Conservation (phyloP, 1,140 invertebrate genomes). For the Anthonomus grandis region DNA sequence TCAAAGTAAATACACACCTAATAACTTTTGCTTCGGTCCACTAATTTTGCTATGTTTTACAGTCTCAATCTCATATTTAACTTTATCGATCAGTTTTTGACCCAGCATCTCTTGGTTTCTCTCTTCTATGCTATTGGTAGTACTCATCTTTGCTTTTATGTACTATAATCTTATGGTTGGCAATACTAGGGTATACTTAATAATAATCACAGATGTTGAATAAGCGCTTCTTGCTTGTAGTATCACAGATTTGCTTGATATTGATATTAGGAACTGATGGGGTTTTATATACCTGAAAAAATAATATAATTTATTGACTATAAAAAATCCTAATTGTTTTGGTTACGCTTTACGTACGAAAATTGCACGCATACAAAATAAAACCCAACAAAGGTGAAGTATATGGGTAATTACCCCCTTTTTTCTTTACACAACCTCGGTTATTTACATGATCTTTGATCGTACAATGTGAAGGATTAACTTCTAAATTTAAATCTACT, state of each 20-base stretch:
- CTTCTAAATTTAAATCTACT: no score
- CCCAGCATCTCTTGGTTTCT: slow-evolving; percentile 16
- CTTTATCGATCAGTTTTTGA: slow-evolving; percentile 31
- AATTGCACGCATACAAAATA: no score
- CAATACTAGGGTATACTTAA: slow-evolving; percentile 9
- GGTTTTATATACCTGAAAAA: no score
- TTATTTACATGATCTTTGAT: no score
- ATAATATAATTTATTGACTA: no score
- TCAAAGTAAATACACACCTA: slow-evolving; percentile 14
- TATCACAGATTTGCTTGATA: slow-evolving; percentile 26
- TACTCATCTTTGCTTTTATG: slow-evolving; percentile 8
- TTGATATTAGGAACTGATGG: background rate
- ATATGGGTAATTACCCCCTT: no score
- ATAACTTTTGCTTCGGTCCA: slow-evolving; percentile 24
- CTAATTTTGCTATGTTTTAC: slow-evolving; percentile 16
- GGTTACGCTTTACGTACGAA: no score
- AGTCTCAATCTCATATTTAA: slow-evolving; percentile 26
- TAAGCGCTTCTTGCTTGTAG: slow-evolving; percentile 25
- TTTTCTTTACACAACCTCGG: no score
- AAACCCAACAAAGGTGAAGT: no score
- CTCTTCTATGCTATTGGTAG: slow-evolving; percentile 9
- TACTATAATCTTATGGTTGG: background rate
- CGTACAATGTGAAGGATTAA: no score
- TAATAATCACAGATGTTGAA: slow-evolving; percentile 28
- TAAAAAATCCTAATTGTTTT: no score